Percentiles rank a stretch among this genome's conserved stretches.
phyloP scores from a whole-genome alignment of 1,140 invertebrate species.

The Drosophila busckii region DNA sequence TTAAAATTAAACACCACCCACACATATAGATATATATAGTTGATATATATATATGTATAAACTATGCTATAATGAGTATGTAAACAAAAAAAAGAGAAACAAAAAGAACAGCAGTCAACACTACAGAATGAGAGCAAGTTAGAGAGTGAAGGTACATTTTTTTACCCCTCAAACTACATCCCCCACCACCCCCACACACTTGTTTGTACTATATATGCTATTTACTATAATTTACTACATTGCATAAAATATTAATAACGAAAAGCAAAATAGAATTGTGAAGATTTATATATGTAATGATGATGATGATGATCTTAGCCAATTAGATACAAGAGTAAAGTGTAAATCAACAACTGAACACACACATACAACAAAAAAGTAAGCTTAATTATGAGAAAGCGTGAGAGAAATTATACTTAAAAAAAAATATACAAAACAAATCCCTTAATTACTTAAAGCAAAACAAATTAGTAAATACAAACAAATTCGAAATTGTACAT shows the following conservation, averaged over 20 bases:
- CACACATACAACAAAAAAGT: constrained; percentile 25
- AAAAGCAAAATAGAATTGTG: constrained; percentile 58
- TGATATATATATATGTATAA: constrained; percentile 27
- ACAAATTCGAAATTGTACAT: constrained; percentile 74
- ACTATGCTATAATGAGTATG: constrained; percentile 64
- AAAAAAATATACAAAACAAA: constrained; percentile 43
- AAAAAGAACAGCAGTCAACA: constrained; percentile 41
- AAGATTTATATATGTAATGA: constrained; percentile 65
- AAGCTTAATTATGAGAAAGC: constrained; percentile 50
- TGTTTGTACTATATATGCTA: constrained; percentile 1
- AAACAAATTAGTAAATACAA: constrained; percentile 76
- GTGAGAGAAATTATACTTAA: constrained; percentile 71
- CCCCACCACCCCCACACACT: constrained; percentile 18
- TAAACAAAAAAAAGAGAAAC: constrained; percentile 45
- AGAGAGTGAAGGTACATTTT: constrained; percentile 55
- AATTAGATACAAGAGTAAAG: constrained; percentile 64
- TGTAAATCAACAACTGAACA: constrained; percentile 47
- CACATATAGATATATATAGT: constrained; percentile 23
- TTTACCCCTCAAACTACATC: constrained; percentile 22
- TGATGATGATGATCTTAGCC: too few relatives aligned
- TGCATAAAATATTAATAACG: constrained; percentile 41
- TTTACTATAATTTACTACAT: constrained; percentile 37
- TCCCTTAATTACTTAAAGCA: constrained; percentile 68
- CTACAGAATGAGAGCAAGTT: constrained; percentile 34
- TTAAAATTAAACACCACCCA: constrained; percentile 13